Evolutionary conservation across 1,140 invertebrate species (phyloP), one percentile per base, ranked within the genome.

Genomic region (Samia ricini): DNA sequence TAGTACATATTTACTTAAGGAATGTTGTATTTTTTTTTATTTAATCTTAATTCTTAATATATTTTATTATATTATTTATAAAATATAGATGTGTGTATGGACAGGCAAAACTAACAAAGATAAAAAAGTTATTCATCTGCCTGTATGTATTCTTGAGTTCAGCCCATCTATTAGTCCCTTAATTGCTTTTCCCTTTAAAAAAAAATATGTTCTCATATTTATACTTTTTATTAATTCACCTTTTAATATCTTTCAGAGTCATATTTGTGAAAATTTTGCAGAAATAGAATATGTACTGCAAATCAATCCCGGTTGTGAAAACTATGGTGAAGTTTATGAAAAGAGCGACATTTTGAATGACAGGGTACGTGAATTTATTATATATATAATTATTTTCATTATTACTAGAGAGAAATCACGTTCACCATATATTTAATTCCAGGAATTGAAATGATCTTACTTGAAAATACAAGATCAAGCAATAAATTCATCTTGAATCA

Each of bases 281-380:
- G 97, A 98, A 92, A 90, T 96, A 63, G 77, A 93, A 65, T 88
- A 91, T 70, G 94, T 96, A 0, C 89, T 92, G 64, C 68, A 92
- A 23, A 72, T 91, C 1, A 96, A 93, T 74, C 91, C 93, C 48
- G 76, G 92, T 0, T 89, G 85, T 55, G 82, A 89, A 36, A 92
- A 91, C 33, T 98, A 98, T 87, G 91, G 94, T 4, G 92, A 94
- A 60, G 94, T 97, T 10, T 98, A 98, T 87, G 93, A 96, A 66
- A 81, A 91, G 69, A 93, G 94, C 58, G 92, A 93, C 6, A 91
- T 98, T 49, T 88, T 98, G 8, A 95, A 94, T 19, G 79, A 92
- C 20, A 96, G 95, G 90, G 83, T 88, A 75, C 64, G 59, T 63
- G 60, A 42, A 48, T 33, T n/a, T n/a, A 24, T 56, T 36, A 52